Evolutionary conservation across 2,888 invertebrate genomes (phyloP).

Genomic region (Euspilapteryx auroguttella): DNA sequence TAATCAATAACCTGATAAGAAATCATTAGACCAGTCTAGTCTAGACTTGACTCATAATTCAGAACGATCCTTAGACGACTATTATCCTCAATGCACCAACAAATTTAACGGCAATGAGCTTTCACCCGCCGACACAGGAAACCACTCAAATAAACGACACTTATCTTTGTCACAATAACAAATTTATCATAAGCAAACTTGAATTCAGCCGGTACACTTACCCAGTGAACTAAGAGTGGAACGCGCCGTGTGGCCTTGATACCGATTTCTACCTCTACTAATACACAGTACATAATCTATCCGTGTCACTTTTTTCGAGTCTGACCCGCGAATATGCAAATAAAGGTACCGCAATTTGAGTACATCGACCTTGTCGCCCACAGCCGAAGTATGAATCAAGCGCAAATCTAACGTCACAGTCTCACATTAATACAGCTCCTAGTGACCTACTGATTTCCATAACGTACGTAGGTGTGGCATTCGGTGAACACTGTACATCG

Average conservation of each 20-base stretch:
- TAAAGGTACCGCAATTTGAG: slow-evolving; percentile 50
- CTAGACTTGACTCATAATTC: no score
- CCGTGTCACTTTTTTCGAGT: slow-evolving; percentile 49
- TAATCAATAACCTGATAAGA: no score
- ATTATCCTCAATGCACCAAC: no score
- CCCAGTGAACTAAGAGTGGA: slow-evolving; percentile 47
- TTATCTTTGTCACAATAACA: slow-evolving; percentile 51
- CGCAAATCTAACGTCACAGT: slow-evolving; percentile 15
- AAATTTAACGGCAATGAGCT: no score
- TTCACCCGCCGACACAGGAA: slow-evolving; percentile 48
- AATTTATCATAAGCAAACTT: slow-evolving; percentile 49
- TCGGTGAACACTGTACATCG: not conserved
- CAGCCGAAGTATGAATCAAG: not conserved
- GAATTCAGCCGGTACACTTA: slow-evolving; percentile 55
- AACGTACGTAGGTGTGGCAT: slow-evolving; percentile 29
- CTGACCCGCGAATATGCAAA: slow-evolving; percentile 45
- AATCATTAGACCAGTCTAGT: no score
- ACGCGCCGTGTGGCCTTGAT: slow-evolving; percentile 44
- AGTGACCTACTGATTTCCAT: slow-evolving; percentile 58
- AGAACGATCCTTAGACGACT: no score
- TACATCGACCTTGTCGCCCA: slow-evolving; percentile 42
- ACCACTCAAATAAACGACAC: slow-evolving; percentile 45
- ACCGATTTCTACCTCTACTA: slow-evolving; percentile 41
- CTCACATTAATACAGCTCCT: slow-evolving; percentile 27
- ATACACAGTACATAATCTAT: slow-evolving; percentile 22